These are phyloP conservation scores for Peromyscus eremicus DNA, from an alignment of 2,797 vertebrate species.

Conservation along the genomic window DNA sequence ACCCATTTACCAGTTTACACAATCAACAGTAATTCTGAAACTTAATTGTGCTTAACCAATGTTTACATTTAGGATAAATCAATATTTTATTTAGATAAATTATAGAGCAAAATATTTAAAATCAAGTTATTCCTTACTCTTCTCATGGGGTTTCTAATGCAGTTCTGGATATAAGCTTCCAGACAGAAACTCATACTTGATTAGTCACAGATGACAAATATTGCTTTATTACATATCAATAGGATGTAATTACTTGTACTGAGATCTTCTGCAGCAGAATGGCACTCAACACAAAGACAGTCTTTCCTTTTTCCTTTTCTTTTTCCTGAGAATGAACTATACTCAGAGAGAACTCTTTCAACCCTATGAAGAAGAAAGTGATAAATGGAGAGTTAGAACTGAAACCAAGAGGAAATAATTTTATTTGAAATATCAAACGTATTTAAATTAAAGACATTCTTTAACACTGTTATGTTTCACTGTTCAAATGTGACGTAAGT, in stretches of 20 bases:
- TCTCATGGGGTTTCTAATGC: constrained; percentile 40
- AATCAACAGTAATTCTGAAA: constrained; percentile 43
- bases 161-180: constrained; percentile 24
- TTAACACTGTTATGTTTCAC: background rate
- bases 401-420: constrained; percentile 27
- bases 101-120: constrained; percentile 80
- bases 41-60: constrained; percentile 19
- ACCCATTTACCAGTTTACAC: constrained; percentile 43
- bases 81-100: constrained; percentile 20
- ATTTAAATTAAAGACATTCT: constrained; percentile 56
- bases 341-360: constrained; percentile 92
- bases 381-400: constrained; percentile 55
- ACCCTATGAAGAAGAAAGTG: constrained; percentile 87
- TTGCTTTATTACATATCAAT: constrained; percentile 82
- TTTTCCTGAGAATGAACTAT: constrained; percentile 87
- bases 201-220: constrained; percentile 68
- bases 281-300: constrained; percentile 92
- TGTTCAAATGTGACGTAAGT: background rate
- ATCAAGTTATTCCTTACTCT: constrained; percentile 79
- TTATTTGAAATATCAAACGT: constrained; percentile 56
- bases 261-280: constrained; percentile 91
- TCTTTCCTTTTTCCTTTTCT: constrained; percentile 88
- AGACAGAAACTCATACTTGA: constrained; percentile 24
- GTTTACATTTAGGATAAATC: constrained; percentile 63
- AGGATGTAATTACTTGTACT: constrained; percentile 92